Conservation (phyloP, 1,140 invertebrate species). For the Zelostemma sp. region DNA sequence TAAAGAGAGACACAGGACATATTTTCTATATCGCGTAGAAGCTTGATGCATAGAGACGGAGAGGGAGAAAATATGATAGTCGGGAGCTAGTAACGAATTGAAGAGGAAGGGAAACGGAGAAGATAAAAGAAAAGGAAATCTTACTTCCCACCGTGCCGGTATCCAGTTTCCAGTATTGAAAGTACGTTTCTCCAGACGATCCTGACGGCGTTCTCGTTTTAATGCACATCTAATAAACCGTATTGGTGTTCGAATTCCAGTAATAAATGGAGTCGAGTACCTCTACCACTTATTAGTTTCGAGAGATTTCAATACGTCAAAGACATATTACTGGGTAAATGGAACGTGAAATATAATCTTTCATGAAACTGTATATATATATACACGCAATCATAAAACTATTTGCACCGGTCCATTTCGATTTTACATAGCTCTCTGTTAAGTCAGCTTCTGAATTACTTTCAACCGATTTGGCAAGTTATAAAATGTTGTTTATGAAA, state of each 20-base stretch:
- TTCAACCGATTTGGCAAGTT: conserved; percentile 6
- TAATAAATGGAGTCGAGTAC: conserved; percentile 11
- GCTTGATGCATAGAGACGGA: neutral
- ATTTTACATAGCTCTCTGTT: too few species aligned
- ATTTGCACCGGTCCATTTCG: too few species aligned
- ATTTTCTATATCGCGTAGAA: neutral
- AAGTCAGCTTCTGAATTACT: too few species aligned
- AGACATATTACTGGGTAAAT: too few species aligned
- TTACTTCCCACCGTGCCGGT: conserved; percentile 5
- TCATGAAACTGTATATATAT: too few species aligned
- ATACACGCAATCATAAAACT: too few species aligned
- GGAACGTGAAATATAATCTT: too few species aligned
- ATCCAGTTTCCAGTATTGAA: conserved; percentile 23
- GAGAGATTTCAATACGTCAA: conserved; percentile 11
- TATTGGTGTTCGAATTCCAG: conserved; percentile 18
- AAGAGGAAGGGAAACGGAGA: neutral
- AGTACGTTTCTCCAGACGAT: neutral
- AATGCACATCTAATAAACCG: neutral
- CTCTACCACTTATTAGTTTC: conserved; percentile 13
- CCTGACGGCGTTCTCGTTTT: neutral
- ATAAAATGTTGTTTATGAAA: neutral
- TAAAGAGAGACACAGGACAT: conserved; percentile 3
- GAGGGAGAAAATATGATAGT: neutral
- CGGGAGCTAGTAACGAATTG: neutral
- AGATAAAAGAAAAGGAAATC: conserved; percentile 20